phyloP scores from a whole-genome alignment of 2,113 vertebrate genomes.

The Scomber japonicus region DNA sequence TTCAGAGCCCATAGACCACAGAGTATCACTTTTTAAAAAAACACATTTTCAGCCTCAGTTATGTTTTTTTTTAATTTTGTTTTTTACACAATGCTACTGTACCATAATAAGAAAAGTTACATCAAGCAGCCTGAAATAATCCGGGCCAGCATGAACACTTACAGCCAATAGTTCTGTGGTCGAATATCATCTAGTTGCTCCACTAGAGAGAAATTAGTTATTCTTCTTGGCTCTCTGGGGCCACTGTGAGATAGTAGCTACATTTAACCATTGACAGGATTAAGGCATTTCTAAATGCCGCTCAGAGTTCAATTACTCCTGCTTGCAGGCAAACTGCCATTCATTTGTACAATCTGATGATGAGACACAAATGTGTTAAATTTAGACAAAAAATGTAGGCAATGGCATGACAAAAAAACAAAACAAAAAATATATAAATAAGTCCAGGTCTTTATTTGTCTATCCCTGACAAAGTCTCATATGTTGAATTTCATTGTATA shows the following conservation, averaged over 20 bases:
- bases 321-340: slow-evolving; percentile 9
- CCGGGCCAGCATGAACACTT: background rate
- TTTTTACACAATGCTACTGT: background rate
- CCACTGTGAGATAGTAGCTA: background rate
- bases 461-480: no score
- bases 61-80: background rate
- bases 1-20: background rate
- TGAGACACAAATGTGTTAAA: background rate
- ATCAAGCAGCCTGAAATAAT: background rate
- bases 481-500: no score
- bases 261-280: slow-evolving; percentile 28
- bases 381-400: background rate
- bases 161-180: background rate
- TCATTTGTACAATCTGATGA: background rate
- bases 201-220: background rate
- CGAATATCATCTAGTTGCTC: background rate
- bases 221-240: background rate
- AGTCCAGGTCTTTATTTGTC: no score
- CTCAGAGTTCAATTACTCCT: slow-evolving; percentile 17
- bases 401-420: background rate
- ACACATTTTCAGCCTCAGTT: background rate
- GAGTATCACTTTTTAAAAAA: background rate
- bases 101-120: background rate
- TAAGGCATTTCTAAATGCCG: slow-evolving; percentile 31
- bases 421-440: no score